Evolutionary conservation across 2,113 vertebrate species (phyloP), one percentile per base, ranked within the genome.

Genomic region (Psittacula cyanocephala): DNA sequence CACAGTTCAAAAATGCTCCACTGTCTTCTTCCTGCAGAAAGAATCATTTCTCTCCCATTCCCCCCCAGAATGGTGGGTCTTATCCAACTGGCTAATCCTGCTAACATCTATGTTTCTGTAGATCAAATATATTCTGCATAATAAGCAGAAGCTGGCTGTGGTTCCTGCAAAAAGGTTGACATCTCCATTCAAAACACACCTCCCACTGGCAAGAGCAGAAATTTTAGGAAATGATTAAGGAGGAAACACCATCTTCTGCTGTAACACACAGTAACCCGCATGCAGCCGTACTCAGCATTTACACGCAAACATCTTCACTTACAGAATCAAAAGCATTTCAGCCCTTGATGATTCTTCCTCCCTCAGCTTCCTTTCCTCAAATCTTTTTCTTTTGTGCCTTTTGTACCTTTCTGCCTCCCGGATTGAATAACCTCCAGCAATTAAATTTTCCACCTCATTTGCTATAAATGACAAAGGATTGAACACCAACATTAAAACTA

Each of bases 371-470:
- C 64, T 67, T 77, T 70, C 50, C 64, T 75, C 76, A 39, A 53
- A 53, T 43, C 49, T 63, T 62, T 50, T 37, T 33, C 71, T 67
- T 81, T 68, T 74, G 80, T 90, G 80, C 57, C 60, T 43, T 60
- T 80, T 20, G 25, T 12, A 88, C 81, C 62, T 70, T 70, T 7
- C 39, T 49, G 49, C 64, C 86, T 93, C 77, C 76, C 3, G 1
- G 65, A 88, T 0, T 78, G 80, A 96, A 91, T 62, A 49, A 76
- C 82, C 86, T 88, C 88, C 72, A 52, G 86, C 92, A 93, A 94
- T 86, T 94, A 93, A 72, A 91, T 96, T 93, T 96, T 96, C 95
- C 95, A 96, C 80, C 76, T 83, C 88, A 86, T 96, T 95, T 96
- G 92, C 95, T 94, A 60, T 43, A 90, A 96, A 81, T 91, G 94